Evolutionary conservation across 2,797 vertebrate species (phyloP).

Genomic region (Phataginus tricuspis): DNA sequence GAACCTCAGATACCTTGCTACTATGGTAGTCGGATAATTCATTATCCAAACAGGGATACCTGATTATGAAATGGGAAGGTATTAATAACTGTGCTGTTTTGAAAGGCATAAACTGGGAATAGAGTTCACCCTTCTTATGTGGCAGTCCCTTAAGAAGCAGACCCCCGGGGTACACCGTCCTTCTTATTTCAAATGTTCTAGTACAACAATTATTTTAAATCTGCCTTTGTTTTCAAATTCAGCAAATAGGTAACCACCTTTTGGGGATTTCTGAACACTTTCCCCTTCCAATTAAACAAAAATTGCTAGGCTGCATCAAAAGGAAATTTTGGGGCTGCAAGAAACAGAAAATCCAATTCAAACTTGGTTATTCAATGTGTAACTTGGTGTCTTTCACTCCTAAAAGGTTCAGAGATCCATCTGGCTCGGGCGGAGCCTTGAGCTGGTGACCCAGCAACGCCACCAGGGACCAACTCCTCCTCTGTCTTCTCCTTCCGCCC

Average conservation of each 20-base stretch:
- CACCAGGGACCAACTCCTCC: background rate
- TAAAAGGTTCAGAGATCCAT: background rate
- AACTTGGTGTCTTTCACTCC: background rate
- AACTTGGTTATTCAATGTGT: background rate
- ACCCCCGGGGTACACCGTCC: background rate
- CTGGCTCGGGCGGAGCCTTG: background rate
- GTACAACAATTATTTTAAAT: background rate
- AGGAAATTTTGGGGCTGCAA: background rate
- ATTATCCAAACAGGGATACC: background rate
- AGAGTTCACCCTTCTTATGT: background rate
- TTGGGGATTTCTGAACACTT: background rate
- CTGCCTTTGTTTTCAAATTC: background rate
- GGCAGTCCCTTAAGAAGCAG: background rate
- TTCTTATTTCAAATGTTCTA: background rate
- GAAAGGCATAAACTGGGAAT: background rate
- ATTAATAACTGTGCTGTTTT: background rate
- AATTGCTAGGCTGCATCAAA: background rate
- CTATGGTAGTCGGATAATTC: background rate
- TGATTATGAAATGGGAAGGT: background rate
- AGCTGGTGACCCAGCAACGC: background rate
- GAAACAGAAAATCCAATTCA: background rate
- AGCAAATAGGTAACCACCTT: background rate
- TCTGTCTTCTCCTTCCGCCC: background rate
- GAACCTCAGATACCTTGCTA: background rate
- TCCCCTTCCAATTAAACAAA: background rate